These are phyloP conservation scores for Nebria ingens DNA, from an alignment of 1,140 invertebrate genomes.

Conservation along the genomic window DNA sequence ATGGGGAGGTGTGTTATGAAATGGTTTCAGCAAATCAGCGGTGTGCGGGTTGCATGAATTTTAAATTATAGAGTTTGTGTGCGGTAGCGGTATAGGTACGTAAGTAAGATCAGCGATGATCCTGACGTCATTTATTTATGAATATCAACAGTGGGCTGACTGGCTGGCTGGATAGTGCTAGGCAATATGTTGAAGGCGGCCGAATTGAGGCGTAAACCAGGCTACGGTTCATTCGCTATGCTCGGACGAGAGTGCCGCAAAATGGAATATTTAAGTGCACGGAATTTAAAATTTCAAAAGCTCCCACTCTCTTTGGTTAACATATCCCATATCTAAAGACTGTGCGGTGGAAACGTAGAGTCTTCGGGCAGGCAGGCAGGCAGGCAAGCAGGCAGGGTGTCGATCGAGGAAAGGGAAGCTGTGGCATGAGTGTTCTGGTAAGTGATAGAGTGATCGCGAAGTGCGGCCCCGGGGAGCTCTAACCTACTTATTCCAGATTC, in stretches of 20 bases:
- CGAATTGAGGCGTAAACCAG: not conserved
- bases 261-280: slow-evolving; percentile 8
- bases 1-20: no score
- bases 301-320: not conserved
- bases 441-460: slow-evolving; percentile 7
- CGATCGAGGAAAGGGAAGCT: not conserved
- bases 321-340: slow-evolving; percentile 7
- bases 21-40: no score
- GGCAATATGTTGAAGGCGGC: not conserved
- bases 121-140: slow-evolving; percentile 2
- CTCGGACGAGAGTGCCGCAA: slow-evolving; percentile 7
- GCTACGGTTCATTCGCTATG: not conserved
- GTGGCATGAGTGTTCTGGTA: not conserved
- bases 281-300: slow-evolving; percentile 8
- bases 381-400: not conserved
- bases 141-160: not conserved
- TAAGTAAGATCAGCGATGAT: not conserved
- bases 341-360: not conserved
- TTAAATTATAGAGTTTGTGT: no score
- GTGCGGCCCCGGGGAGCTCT: not conserved
- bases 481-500: slow-evolving; percentile 8
- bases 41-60: no score
- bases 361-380: not conserved
- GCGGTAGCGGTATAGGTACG: no score
- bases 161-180: not conserved